Base-by-base conservation (phyloP, 2,113 vertebrate genomes). In the Thamnaconus septentrionalis region DNA sequence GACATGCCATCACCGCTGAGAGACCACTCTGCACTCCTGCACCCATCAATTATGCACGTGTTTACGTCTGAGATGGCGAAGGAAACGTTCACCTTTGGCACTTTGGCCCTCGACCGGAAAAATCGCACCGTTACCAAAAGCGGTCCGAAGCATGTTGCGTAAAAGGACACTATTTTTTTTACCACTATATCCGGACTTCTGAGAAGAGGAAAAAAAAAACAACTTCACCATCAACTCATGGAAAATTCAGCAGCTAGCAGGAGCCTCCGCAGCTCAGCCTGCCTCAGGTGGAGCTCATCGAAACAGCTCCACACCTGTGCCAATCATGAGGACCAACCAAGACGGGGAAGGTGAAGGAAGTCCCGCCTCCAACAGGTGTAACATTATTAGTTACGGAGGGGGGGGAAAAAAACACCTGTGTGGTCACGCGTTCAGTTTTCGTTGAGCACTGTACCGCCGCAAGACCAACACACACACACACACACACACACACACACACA, bases 11-110 rank as follows among this genome's bases (percentile, higher is more conserved):
- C n/a, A n/a, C 41, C 11, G 41, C 42, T 31, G 7, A 47, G 54
- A 43, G 31, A 11, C 7, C 1, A 3, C 51, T 3, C 4, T 39
- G 53, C 56, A 44, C 44, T 9, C 69, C 46, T 40, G 70, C 51
- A 31, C 18, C 69, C 64, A 78, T 75, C 53, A 78, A 66, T 75
- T 66, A 78, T 66, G 59, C 58, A 82, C 50, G 45, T 43, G 62
- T 73, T 67, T 75, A 8, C 62, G 78, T 80, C 61, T 72, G 65
- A 41, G 50, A 50, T 42, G 42, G 47, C 0, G 47, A 41, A n/a
- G 2, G 2, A 41, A 39, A 31, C 56, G 54, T 41, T 0, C 5
- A 43, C 44, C 7, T 45, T 45, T 45, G 18, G 18, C 18, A 31
- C 18, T 31, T 31, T 31, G 18, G 18, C 18, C 18, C 18, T 31